Evolutionary conservation across 2,797 vertebrate species (phyloP).

Genomic region (Staurois parvus): DNA sequence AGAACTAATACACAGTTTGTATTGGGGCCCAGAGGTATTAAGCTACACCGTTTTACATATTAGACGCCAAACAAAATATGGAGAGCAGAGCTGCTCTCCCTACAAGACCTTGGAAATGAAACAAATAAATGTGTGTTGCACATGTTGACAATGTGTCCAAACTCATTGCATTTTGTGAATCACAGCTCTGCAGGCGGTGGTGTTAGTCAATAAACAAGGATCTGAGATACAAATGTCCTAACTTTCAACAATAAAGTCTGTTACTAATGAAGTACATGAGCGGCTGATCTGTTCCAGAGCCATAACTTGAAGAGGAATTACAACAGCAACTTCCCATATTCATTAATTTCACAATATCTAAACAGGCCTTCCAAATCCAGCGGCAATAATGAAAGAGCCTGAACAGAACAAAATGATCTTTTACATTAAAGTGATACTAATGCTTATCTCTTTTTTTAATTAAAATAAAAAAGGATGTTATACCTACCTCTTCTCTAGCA

Average conservation of each 20-base stretch:
- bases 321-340: conserved; percentile 35
- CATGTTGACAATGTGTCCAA: conserved; percentile 8
- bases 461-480: too few relatives aligned
- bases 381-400: background rate
- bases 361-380: conserved; percentile 16
- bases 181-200: background rate
- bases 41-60: too few relatives aligned
- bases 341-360: conserved; percentile 46
- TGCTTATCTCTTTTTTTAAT: too few relatives aligned
- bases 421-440: background rate
- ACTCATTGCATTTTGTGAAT: background rate
- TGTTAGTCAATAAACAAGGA: conserved; percentile 38
- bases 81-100: background rate
- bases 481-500: too few relatives aligned
- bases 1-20: background rate
- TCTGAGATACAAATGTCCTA: conserved; percentile 5
- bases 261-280: conserved; percentile 23
- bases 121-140: background rate
- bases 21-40: background rate
- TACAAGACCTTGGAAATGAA: conserved; percentile 9
- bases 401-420: background rate
- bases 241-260: conserved; percentile 25
- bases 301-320: conserved; percentile 41
- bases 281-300: conserved; percentile 20
- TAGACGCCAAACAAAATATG: background rate